phyloP scores from a whole-genome alignment of 2,113 vertebrate genomes.

The Paraplagusia blochii region DNA sequence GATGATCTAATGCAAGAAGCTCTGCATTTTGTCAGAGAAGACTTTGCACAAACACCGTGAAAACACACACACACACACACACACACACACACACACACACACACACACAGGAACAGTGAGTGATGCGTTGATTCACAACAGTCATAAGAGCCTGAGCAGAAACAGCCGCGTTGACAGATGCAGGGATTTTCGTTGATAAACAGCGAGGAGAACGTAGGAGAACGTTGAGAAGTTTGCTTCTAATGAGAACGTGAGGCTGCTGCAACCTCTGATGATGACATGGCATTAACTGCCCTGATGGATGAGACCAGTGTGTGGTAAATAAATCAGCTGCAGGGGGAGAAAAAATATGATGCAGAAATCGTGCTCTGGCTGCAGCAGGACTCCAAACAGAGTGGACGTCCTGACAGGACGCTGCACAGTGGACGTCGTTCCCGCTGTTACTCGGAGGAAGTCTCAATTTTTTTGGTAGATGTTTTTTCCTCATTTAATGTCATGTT shows the following conservation, averaged over 20 bases:
- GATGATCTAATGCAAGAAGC: constrained; percentile 38
- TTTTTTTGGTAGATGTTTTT: too few species aligned
- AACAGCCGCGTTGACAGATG: constrained; percentile 22
- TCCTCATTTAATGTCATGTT: too few species aligned
- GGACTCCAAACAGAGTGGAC: too few species aligned
- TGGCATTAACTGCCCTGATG: constrained; percentile 10
- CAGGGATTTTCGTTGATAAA: constrained; percentile 4
- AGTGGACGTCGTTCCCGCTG: too few species aligned
- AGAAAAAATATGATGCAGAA: too few species aligned
- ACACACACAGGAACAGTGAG: constrained; percentile 14
- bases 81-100: constrained; percentile 4
- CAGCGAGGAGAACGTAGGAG: neutral
- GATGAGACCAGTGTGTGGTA: constrained; percentile 2
- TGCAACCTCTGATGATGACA: neutral
- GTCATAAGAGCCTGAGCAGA: constrained; percentile 1
- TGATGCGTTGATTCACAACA: constrained; percentile 5
- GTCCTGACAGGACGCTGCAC: too few species aligned
- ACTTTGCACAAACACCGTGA: neutral
- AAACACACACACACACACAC: constrained; percentile 15
- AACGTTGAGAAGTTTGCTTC: neutral
- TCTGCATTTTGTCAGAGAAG: constrained; percentile 43
- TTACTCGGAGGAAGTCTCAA: too few species aligned
- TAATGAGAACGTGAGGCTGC: neutral
- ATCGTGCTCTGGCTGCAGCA: too few species aligned
- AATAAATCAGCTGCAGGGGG: too few species aligned